Evolutionary conservation across 2,888 invertebrate genomes (phyloP).

Genomic region (Bugulina stolonifera): DNA sequence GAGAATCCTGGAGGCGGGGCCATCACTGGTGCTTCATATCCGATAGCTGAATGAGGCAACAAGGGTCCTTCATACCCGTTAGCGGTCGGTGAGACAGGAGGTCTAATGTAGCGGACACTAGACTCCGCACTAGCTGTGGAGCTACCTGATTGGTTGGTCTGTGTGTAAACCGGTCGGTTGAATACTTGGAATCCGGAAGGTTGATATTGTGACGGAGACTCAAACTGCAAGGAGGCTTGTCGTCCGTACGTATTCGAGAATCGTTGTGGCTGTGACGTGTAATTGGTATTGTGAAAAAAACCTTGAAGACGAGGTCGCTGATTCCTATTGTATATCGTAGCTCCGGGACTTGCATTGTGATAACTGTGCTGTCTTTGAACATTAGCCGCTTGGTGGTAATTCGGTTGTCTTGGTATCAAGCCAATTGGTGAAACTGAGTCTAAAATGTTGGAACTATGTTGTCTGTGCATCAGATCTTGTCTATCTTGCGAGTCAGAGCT

Average conservation of each 20-base stretch:
- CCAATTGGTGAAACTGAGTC: too few species aligned
- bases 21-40: too few species aligned
- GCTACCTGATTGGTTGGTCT: neutral
- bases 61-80: neutral
- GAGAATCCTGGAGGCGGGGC: too few species aligned
- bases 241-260: neutral
- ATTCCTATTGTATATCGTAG: neutral
- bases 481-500: neutral
- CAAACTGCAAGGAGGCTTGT: neutral
- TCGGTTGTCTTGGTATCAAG: neutral
- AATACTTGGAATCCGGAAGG: neutral
- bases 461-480: neutral
- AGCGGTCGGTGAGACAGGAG: neutral
- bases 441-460: neutral
- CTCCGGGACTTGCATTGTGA: neutral
- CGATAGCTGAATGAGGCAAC: neutral
- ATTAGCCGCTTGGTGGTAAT: too few species aligned
- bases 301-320: neutral
- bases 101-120: neutral
- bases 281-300: neutral
- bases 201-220: neutral
- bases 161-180: neutral
- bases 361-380: neutral
- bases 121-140: neutral
- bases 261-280: neutral